phyloP scores from a whole-genome alignment of 2,113 vertebrate species.

The Romanogobio albipinnatus region DNA sequence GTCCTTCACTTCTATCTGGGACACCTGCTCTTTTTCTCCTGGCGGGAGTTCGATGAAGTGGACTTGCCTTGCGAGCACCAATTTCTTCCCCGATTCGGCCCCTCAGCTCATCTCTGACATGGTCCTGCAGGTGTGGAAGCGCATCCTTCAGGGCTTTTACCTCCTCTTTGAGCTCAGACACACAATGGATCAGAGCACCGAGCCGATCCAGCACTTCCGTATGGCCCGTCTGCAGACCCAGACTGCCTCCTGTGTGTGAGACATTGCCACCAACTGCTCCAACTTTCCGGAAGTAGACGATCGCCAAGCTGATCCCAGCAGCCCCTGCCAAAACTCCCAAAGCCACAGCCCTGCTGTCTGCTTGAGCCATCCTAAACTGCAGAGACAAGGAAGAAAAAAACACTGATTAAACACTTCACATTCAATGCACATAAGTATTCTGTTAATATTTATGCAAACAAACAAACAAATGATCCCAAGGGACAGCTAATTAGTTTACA shows the following conservation, averaged over 20 bases:
- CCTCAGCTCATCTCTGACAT: conserved; percentile 82
- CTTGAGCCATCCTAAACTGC: conserved; percentile 80
- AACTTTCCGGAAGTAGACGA: conserved; percentile 77
- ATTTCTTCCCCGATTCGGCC: conserved; percentile 59
- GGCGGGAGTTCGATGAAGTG: conserved; percentile 76
- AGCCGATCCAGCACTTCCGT: conserved; percentile 87
- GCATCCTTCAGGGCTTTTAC: conserved; percentile 85
- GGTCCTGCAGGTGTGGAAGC: conserved; percentile 84
- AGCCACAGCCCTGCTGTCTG: conserved; percentile 81
- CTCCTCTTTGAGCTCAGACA: conserved; percentile 91
- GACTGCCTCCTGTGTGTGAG: conserved; percentile 30
- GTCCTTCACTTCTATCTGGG: conserved; percentile 67
- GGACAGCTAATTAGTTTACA: no score
- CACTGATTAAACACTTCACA: no score
- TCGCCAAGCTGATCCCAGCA: conserved; percentile 84
- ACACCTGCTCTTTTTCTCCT: conserved; percentile 77
- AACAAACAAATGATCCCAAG: no score
- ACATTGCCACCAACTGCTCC: conserved; percentile 49
- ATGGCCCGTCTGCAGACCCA: conserved; percentile 73
- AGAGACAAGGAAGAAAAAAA: conserved; percentile 25
- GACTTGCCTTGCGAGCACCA: conserved; percentile 68
- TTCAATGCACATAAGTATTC: no score
- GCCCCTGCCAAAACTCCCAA: conserved; percentile 86
- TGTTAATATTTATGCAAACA: no score
- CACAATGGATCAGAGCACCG: conserved; percentile 81